A percentile compares a stretch with the other conserved stretches of the same genome.
These are phyloP conservation scores for Epinephelus cyanopodus DNA, from an alignment of 2,113 vertebrate genomes.

Conservation along the genomic window DNA sequence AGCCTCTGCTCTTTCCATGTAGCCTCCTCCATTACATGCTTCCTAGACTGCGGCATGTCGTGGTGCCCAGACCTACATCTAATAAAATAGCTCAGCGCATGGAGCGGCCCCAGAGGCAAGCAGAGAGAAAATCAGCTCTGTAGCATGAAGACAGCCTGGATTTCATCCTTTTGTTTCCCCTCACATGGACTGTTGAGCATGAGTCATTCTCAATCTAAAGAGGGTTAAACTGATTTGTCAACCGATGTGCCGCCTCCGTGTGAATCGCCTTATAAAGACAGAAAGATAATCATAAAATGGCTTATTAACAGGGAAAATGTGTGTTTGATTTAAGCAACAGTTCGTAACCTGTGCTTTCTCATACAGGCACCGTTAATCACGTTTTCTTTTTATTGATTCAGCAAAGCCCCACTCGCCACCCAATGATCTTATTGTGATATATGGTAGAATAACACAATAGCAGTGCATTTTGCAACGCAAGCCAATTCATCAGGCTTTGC, in stretches of 20 bases:
- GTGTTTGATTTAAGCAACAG: slow-evolving; percentile 29
- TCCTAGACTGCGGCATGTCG: slow-evolving; percentile 22
- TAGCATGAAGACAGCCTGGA: slow-evolving; percentile 26
- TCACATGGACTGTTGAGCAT: slow-evolving; percentile 27
- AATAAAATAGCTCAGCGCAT: slow-evolving; percentile 31
- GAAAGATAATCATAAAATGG: slow-evolving; percentile 1
- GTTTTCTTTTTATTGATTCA: slow-evolving; percentile 40
- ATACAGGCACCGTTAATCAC: slow-evolving; percentile 4
- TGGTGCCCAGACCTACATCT: slow-evolving; percentile 34
- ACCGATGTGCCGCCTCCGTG: not conserved
- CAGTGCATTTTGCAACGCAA: not conserved
- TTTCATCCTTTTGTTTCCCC: slow-evolving; percentile 40
- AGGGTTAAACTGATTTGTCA: slow-evolving; percentile 1
- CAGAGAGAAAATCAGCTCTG: slow-evolving; percentile 16
- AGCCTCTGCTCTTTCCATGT: not conserved
- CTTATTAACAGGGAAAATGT: slow-evolving; percentile 12
- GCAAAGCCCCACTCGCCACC: not conserved
- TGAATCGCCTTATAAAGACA: slow-evolving; percentile 14
- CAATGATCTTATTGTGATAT: slow-evolving; percentile 23
- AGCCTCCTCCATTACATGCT: slow-evolving; percentile 31
- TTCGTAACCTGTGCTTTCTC: slow-evolving; percentile 20
- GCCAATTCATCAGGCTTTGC: not conserved
- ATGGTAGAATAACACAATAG: slow-evolving; percentile 17
- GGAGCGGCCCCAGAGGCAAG: slow-evolving; percentile 38
- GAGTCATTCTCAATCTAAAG: slow-evolving; percentile 33